phyloP scores from a whole-genome alignment of 2,888 invertebrate genomes.

The Netelia inedita region DNA sequence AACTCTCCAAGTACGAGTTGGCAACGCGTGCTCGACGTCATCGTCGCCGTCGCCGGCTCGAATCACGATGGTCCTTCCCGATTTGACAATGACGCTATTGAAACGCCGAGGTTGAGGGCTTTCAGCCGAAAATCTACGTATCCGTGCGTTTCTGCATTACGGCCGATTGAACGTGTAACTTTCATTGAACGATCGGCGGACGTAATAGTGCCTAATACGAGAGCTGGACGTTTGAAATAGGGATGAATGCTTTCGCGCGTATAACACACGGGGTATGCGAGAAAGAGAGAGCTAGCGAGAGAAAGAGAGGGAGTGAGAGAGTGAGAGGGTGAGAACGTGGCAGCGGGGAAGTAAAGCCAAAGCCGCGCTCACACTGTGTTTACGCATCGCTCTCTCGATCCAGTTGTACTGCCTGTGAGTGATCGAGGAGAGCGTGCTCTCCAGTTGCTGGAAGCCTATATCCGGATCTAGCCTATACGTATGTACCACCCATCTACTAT shows the following conservation, averaged over 20 bases:
- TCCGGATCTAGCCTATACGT: slow-evolving; percentile 27
- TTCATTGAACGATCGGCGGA: slow-evolving; percentile 41
- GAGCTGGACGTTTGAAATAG: slow-evolving; percentile 2
- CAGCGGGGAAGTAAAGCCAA: slow-evolving; percentile 20
- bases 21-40: slow-evolving; percentile 26
- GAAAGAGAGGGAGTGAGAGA: too few relatives aligned
- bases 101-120: slow-evolving; percentile 31
- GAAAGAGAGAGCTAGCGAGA: background rate
- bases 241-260: slow-evolving; percentile 22
- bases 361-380: slow-evolving; percentile 36
- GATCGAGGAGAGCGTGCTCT: slow-evolving; percentile 48
- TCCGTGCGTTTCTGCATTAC: slow-evolving; percentile 18
- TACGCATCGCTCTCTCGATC: slow-evolving; percentile 43
- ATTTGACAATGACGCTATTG: slow-evolving; percentile 46
- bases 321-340: background rate
- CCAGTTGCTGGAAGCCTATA: slow-evolving; percentile 24
- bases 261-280: slow-evolving; percentile 18
- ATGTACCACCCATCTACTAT: slow-evolving; percentile 31
- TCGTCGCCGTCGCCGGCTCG: slow-evolving; percentile 44
- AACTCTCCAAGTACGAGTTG: slow-evolving; percentile 23
- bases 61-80: slow-evolving; percentile 47
- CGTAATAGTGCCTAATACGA: slow-evolving; percentile 44
- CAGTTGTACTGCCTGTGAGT: slow-evolving; percentile 26
- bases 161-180: slow-evolving; percentile 48
- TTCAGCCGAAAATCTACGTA: slow-evolving; percentile 32